These are phyloP conservation scores for Prionailurus bengalensis DNA, from an alignment of 2,113 vertebrate species.

Conservation along the genomic window DNA sequence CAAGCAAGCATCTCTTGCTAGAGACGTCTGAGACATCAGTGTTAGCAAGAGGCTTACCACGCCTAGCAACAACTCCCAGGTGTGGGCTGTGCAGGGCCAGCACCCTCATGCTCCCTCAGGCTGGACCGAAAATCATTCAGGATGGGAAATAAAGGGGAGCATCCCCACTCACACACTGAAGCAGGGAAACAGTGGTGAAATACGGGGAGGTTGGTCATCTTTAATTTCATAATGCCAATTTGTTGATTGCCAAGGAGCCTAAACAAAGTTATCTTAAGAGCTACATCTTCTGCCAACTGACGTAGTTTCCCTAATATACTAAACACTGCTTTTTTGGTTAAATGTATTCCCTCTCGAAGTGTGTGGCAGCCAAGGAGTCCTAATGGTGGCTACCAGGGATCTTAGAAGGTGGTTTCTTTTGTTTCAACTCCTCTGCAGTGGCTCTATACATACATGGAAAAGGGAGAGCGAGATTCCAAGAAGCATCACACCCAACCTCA, in stretches of 20 bases:
- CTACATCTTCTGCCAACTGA: conserved; percentile 30
- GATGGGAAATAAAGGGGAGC: conserved; percentile 53
- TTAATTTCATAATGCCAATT: conserved; percentile 46
- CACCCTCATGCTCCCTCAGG: conserved; percentile 7
- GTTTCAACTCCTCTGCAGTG: conserved; percentile 64
- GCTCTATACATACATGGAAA: neutral
- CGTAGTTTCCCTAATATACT: conserved; percentile 20
- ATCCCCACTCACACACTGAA: neutral
- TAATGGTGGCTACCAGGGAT: conserved; percentile 27
- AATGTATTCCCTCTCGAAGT: conserved; percentile 58
- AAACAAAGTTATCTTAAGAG: conserved; percentile 61
- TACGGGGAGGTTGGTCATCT: neutral
- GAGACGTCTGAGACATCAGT: neutral
- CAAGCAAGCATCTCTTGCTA: neutral
- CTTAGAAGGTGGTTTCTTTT: conserved; percentile 65
- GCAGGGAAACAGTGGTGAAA: neutral
- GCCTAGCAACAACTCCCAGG: conserved; percentile 82
- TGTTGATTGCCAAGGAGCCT: neutral
- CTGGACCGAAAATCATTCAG: conserved; percentile 74
- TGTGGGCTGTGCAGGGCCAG: neutral
- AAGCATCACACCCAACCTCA: conserved; percentile 18
- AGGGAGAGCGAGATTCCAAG: neutral
- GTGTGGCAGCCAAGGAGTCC: conserved; percentile 31
- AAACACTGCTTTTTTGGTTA: conserved; percentile 13
- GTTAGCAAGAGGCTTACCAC: conserved; percentile 56